phyloP scores from a whole-genome alignment of 2,888 invertebrate species.

The Diaprepes abbreviatus region DNA sequence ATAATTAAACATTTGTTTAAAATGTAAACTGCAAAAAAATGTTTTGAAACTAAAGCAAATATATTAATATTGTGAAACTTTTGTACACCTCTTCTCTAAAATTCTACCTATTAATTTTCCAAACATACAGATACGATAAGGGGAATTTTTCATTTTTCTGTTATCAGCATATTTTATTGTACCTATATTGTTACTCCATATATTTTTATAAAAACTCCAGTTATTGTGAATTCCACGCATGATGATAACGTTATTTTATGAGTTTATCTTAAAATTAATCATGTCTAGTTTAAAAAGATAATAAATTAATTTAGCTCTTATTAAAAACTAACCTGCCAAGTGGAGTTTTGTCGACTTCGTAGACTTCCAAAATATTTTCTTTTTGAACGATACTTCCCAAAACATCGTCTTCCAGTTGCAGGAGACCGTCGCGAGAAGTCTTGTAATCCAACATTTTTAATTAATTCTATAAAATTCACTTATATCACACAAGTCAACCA shows the following conservation, averaged over 20 bases:
- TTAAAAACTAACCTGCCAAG: slow-evolving; percentile 80
- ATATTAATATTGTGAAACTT: too few relatives aligned
- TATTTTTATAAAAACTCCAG: slow-evolving; percentile 3
- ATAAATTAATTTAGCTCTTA: neutral
- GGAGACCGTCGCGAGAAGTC: slow-evolving; percentile 78
- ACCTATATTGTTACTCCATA: too few relatives aligned
- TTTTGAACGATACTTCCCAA: slow-evolving; percentile 78
- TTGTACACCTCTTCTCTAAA: too few relatives aligned
- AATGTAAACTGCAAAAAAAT: too few relatives aligned
- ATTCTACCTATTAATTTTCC: too few relatives aligned
- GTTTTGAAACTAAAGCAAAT: too few relatives aligned
- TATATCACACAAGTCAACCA: slow-evolving; percentile 30
- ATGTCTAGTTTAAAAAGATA: neutral
- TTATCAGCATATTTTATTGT: neutral
- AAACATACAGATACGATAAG: neutral
- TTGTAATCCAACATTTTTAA: slow-evolving; percentile 71
- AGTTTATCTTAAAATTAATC: neutral
- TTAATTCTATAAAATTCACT: slow-evolving; percentile 27
- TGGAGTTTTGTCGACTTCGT: slow-evolving; percentile 86
- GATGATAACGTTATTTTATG: slow-evolving; percentile 11
- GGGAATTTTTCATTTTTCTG: neutral
- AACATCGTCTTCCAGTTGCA: slow-evolving; percentile 79
- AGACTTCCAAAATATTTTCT: slow-evolving; percentile 82
- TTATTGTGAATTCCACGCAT: slow-evolving; percentile 26
- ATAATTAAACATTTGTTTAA: too few relatives aligned